A percentile compares a stretch with the other conserved stretches of the same genome.
Evolutionary conservation across 1,140 invertebrate species (phyloP).

Genomic region (Medauroidea extradentata): DNA sequence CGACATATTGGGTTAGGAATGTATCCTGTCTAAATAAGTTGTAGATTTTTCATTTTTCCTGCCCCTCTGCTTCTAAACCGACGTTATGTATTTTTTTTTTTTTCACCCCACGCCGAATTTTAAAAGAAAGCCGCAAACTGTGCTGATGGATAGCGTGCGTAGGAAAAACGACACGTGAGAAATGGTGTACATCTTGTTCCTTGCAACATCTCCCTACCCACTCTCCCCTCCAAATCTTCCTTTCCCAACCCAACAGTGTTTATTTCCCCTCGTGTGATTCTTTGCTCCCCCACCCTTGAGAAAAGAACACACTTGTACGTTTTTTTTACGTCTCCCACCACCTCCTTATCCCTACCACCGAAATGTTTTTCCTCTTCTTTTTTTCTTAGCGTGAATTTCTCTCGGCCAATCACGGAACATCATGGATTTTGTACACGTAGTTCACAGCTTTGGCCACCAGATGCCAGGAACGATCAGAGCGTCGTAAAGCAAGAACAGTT

Average conservation of each 20-base stretch:
- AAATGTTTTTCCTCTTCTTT: background rate
- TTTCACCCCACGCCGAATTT: background rate
- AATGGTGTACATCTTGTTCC: slow-evolving; percentile 8
- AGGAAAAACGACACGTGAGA: slow-evolving; percentile 12
- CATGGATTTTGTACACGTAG: slow-evolving; percentile 11
- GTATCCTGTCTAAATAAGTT: no score
- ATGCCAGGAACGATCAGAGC: slow-evolving; percentile 8
- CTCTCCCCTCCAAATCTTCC: background rate
- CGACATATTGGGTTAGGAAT: no score
- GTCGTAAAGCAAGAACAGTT: background rate
- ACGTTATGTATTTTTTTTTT: no score
- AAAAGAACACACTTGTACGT: background rate
- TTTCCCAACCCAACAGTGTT: background rate
- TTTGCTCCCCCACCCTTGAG: background rate
- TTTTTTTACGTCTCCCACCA: background rate
- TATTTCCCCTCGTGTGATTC: background rate
- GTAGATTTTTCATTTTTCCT: no score
- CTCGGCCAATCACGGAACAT: slow-evolving; percentile 7
- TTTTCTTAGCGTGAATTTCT: slow-evolving; percentile 4
- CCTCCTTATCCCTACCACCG: background rate
- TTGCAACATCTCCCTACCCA: background rate
- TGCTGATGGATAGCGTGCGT: slow-evolving; percentile 9
- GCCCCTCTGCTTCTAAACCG: no score
- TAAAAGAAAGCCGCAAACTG: slow-evolving; percentile 7
- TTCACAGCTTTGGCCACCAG: slow-evolving; percentile 6